phyloP scores from a whole-genome alignment of 2,113 vertebrate genomes.

The Brachirus orientalis region DNA sequence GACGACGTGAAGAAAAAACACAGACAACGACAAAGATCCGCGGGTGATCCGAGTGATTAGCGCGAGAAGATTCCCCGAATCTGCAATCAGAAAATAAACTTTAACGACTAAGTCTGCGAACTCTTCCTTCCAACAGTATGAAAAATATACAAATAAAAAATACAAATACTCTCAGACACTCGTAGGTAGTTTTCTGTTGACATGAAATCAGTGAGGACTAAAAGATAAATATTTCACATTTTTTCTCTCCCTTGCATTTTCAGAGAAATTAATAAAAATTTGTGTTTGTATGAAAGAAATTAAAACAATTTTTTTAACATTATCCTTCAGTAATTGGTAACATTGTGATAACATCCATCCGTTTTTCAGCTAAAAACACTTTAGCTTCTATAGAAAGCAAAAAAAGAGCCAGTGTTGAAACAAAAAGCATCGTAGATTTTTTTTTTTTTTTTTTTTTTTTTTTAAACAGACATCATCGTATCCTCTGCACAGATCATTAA shows the following conservation, averaged over 20 bases:
- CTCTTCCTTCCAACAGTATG: conserved; percentile 78
- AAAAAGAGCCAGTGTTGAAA: conserved; percentile 81
- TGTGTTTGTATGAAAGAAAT: conserved; percentile 59
- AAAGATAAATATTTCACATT: conserved; percentile 84
- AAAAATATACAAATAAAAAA: conserved; percentile 83
- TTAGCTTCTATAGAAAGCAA: conserved; percentile 56
- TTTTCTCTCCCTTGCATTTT: conserved; percentile 61
- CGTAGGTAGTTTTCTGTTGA: conserved; percentile 82
- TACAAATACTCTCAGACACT: conserved; percentile 78
- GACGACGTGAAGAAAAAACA: too few relatives aligned
- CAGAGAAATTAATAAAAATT: conserved; percentile 59
- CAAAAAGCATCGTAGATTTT: conserved; percentile 76
- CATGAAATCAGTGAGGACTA: conserved; percentile 81
- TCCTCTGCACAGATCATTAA: conserved; percentile 76
- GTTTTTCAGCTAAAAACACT: conserved; percentile 63
- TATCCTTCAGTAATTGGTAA: conserved; percentile 76
- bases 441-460: too few relatives aligned
- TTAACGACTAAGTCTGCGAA: conserved; percentile 73
- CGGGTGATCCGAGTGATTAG: conserved; percentile 44
- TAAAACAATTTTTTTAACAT: conserved; percentile 68
- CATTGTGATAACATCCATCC: conserved; percentile 64
- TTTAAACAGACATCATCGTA: conserved; percentile 68
- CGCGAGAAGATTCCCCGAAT: conserved; percentile 72
- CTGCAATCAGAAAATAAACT: conserved; percentile 76
- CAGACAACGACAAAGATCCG: too few relatives aligned